phyloP scores from a whole-genome alignment of 2,888 invertebrate species.

The Hydropsyche betteni region DNA sequence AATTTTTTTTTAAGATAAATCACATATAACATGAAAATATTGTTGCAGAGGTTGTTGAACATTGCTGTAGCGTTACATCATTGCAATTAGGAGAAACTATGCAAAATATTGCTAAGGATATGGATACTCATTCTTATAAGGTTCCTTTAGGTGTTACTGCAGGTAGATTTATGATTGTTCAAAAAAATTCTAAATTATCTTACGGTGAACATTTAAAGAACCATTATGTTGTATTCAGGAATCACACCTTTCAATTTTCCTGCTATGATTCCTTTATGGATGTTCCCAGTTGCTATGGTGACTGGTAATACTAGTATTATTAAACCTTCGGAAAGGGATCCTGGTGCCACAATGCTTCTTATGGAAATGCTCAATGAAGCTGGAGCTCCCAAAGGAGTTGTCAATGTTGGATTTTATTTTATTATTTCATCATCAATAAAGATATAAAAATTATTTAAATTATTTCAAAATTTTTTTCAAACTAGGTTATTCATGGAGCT shows the following conservation, averaged over 20 bases:
- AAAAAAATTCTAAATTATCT: not conserved
- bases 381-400: conserved; percentile 94
- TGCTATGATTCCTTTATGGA: conserved; percentile 99
- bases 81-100: conserved; percentile 94
- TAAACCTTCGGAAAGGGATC: conserved; percentile 98
- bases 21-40: not conserved
- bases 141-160: conserved; percentile 93
- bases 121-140: conserved; percentile 95
- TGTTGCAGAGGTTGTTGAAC: conserved; percentile 90
- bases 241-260: conserved; percentile 99
- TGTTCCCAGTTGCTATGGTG: conserved; percentile 84
- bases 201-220: not conserved
- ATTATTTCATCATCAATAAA: conserved; percentile 12
- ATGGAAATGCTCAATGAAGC: conserved; percentile 93
- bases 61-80: conserved; percentile 92
- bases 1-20: conserved; percentile 13
- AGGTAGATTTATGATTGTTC: conserved; percentile 60
- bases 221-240: conserved; percentile 64
- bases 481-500: conserved; percentile 88
- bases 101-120: conserved; percentile 87
- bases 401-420: conserved; percentile 73
- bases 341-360: conserved; percentile 94
- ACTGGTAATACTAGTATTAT: conserved; percentile 96
- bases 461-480: conserved; percentile 53
- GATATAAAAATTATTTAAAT: conserved; percentile 6